Evolutionary conservation across 1,140 invertebrate genomes (phyloP).

Genomic region (Augochlora pura): DNA sequence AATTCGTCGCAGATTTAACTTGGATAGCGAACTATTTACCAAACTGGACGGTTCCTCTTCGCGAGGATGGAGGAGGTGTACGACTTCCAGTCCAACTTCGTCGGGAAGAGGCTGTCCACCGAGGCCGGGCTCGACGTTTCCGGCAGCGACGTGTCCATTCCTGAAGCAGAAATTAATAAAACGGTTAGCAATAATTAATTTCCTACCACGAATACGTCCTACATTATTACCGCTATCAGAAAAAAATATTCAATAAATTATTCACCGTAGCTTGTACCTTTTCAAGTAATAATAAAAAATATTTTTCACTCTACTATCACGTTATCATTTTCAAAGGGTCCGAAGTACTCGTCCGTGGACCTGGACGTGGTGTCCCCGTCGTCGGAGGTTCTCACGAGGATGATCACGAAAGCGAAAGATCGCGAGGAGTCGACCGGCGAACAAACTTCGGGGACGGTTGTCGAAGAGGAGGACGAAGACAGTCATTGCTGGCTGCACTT

Average conservation of each 20-base stretch:
- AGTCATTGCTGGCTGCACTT: conserved; percentile 4
- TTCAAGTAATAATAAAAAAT: no score
- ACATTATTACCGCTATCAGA: no score
- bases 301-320: no score
- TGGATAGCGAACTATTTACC: background rate
- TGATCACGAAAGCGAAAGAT: background rate
- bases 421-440: background rate
- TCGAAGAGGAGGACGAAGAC: background rate
- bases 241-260: no score
- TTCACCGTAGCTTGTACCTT: no score
- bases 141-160: background rate
- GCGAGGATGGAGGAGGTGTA: conserved; percentile 14
- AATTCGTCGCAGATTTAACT: background rate
- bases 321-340: conserved; percentile 18
- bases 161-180: conserved; percentile 10
- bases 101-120: conserved; percentile 3
- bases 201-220: no score
- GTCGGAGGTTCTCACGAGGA: background rate
- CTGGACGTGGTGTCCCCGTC: background rate
- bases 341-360: background rate
- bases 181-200: conserved; percentile 12
- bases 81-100: background rate
- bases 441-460: background rate
- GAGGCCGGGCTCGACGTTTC: background rate
- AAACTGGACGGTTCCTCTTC: no score